Evolutionary conservation across 2,797 vertebrate species (phyloP).

Genomic region (Dromococcyx pavoninus): DNA sequence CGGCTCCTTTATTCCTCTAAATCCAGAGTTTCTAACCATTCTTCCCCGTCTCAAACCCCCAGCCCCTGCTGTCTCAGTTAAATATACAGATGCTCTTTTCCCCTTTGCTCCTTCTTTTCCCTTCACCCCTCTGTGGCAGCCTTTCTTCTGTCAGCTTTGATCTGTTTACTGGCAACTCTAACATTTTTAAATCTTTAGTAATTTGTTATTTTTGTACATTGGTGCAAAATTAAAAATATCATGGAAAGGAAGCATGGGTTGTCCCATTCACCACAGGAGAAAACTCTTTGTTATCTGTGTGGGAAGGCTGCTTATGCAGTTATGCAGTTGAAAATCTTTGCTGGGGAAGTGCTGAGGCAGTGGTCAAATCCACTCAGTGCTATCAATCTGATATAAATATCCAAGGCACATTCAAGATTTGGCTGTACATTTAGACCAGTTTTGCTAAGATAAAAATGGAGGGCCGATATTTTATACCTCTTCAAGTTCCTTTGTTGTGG

Average conservation of each 20-base stretch:
- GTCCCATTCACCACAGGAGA: not conserved
- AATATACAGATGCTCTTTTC: not conserved
- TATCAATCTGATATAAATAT: not conserved
- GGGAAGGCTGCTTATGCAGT: not conserved
- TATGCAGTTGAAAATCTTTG: not conserved
- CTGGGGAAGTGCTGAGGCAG: not conserved
- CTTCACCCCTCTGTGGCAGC: not conserved
- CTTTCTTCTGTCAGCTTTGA: conserved; percentile 8
- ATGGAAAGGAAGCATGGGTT: not conserved
- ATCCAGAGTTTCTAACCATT: not conserved
- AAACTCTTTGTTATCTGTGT: not conserved
- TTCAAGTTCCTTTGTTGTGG: not conserved
- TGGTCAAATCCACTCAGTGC: not conserved
- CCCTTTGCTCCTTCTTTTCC: conserved; percentile 1
- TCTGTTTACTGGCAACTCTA: conserved; percentile 10
- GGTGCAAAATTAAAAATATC: not conserved
- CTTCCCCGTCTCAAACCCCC: not conserved
- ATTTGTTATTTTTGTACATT: not conserved
- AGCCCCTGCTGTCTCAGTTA: not conserved
- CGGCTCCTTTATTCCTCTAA: not conserved
- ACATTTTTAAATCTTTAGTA: not conserved
- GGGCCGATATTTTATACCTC: not conserved
- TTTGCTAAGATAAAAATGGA: not conserved
- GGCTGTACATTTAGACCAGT: not conserved
- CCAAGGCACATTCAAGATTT: not conserved